Conservation (phyloP, 2,888 invertebrate species). For the Drosophila putrida region DNA sequence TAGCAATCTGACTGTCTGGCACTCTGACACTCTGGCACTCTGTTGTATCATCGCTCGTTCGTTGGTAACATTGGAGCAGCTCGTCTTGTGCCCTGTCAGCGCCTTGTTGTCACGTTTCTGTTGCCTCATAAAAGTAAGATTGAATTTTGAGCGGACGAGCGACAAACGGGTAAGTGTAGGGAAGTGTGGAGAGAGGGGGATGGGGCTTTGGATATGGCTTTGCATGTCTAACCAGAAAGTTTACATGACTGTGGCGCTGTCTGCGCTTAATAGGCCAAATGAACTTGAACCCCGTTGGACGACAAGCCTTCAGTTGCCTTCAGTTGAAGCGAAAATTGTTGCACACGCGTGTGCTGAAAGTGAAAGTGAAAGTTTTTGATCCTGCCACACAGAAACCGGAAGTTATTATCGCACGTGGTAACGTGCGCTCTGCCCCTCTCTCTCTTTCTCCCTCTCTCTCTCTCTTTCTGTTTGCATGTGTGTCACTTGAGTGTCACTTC, state of each 20-base stretch:
- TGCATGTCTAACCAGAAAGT: constrained; percentile 66
- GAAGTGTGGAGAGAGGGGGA: neutral
- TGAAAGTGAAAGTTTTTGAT: constrained; percentile 61
- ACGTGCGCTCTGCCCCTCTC: constrained; percentile 25
- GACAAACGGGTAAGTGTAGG: neutral
- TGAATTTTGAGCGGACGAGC: constrained; percentile 74
- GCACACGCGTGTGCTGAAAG: constrained; percentile 50
- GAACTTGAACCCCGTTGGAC: constrained; percentile 67
- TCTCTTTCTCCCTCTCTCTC: neutral
- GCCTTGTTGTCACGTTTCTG: constrained; percentile 75
- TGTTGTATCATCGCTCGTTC: constrained; percentile 12
- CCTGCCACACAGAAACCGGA: constrained; percentile 58
- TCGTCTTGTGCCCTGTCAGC: constrained; percentile 56
- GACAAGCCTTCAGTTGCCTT: constrained; percentile 33
- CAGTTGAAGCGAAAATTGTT: constrained; percentile 49
- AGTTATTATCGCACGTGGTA: constrained; percentile 65
- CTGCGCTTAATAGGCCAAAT: constrained; percentile 74
- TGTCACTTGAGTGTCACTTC: constrained; percentile 24
- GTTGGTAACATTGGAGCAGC: constrained; percentile 58
- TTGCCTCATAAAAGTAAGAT: constrained; percentile 78
- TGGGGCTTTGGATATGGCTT: constrained; percentile 31
- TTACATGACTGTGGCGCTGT: constrained; percentile 57
- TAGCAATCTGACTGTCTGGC: constrained; percentile 8
- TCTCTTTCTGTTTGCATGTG: constrained; percentile 5
- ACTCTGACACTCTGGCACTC: neutral